Evolutionary conservation across 2,888 invertebrate genomes (phyloP).

Genomic region (Vannuccia rotundouncinata): DNA sequence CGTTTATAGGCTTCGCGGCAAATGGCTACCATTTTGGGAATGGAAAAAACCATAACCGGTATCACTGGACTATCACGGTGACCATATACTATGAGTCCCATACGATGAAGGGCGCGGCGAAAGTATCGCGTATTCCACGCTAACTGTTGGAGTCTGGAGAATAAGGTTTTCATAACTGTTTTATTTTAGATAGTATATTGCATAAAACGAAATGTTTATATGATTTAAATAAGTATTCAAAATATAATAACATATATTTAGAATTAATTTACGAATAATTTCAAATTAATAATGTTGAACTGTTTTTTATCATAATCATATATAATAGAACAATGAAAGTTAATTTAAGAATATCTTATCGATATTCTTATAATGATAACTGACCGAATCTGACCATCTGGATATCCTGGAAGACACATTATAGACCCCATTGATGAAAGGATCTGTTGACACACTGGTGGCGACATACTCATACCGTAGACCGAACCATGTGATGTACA

Average conservation of each 20-base stretch:
- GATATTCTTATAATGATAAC: too few species aligned
- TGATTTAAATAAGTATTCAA: too few species aligned
- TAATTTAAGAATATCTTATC: too few species aligned
- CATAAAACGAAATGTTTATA: too few species aligned
- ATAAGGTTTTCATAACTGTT: too few species aligned
- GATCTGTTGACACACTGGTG: conserved; percentile 83
- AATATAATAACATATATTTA: too few species aligned
- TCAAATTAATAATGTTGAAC: too few species aligned
- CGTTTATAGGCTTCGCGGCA: conserved; percentile 73
- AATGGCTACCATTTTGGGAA: conserved; percentile 74
- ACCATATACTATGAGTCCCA: conserved; percentile 85
- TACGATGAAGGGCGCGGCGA: conserved; percentile 69
- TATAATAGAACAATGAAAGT: too few species aligned
- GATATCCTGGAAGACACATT: conserved; percentile 66
- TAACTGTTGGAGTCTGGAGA: conserved; percentile 60
- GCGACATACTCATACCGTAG: conserved; percentile 80
- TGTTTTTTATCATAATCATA: too few species aligned
- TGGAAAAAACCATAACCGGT: conserved; percentile 85
- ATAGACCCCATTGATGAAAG: conserved; percentile 78
- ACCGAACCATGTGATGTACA: conserved; percentile 73
- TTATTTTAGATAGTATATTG: too few species aligned
- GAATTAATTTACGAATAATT: too few species aligned
- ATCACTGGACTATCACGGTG: conserved; percentile 91
- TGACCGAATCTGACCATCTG: neutral
- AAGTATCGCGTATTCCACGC: conserved; percentile 77